Conservation (phyloP, 1,140 invertebrate species). For the Yoshiicerus persimilis region DNA sequence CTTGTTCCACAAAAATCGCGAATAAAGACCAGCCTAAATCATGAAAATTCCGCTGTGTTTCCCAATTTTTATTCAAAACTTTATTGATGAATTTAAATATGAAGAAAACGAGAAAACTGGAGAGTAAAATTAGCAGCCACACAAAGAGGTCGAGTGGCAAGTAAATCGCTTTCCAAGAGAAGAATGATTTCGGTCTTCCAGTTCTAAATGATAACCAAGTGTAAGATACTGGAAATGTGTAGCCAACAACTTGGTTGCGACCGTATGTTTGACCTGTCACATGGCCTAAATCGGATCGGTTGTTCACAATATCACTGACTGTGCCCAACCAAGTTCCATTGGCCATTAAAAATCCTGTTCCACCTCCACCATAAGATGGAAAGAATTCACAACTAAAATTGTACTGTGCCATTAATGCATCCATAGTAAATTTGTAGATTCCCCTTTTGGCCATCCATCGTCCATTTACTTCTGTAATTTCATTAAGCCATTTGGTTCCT, state of each 20-base stretch:
- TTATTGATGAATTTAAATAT: neutral
- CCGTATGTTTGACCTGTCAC: neutral
- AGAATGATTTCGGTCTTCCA: neutral
- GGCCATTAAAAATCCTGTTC: neutral
- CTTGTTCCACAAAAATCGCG: neutral
- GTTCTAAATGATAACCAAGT: neutral
- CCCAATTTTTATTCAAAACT: neutral
- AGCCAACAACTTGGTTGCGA: neutral
- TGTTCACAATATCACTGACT: slow-evolving; percentile 19
- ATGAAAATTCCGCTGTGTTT: too few species aligned
- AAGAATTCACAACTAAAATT: slow-evolving; percentile 24
- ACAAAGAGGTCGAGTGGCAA: neutral
- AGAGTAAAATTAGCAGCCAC: neutral
- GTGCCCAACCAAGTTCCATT: slow-evolving; percentile 28
- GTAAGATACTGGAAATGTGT: neutral
- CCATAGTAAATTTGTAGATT: neutral
- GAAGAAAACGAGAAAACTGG: neutral
- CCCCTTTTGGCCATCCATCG: slow-evolving; percentile 14
- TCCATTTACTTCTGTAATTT: neutral
- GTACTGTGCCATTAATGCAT: neutral
- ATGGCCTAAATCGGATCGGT: slow-evolving; percentile 5
- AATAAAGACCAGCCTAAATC: neutral
- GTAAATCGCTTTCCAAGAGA: slow-evolving; percentile 11
- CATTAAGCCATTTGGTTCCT: neutral
- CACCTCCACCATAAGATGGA: neutral